Conservation (phyloP, 2,113 vertebrate species). For the Opisthocomus hoazin region DNA sequence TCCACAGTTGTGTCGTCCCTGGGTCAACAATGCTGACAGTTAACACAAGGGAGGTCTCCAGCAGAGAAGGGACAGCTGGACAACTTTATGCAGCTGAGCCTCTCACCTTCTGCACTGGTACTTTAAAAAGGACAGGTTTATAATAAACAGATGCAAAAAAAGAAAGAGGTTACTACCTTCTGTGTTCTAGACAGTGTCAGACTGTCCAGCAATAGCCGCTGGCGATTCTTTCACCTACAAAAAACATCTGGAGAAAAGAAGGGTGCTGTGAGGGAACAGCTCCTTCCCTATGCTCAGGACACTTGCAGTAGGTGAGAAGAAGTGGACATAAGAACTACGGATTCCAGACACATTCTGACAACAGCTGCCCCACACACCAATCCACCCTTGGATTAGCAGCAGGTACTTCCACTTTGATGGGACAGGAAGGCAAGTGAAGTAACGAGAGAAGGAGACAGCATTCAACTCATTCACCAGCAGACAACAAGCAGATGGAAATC, state of each 20-base stretch:
- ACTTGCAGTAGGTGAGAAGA: neutral
- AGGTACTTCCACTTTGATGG: neutral
- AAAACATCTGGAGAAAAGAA: neutral
- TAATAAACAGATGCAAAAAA: neutral
- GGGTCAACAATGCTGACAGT: neutral
- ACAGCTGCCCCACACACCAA: neutral
- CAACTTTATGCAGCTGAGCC: neutral
- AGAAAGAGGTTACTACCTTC: neutral
- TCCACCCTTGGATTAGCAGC: neutral
- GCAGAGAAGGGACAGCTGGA: neutral
- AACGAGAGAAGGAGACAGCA: neutral
- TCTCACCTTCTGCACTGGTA: neutral
- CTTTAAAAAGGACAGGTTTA: neutral
- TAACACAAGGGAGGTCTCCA: fast-evolving
- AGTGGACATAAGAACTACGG: neutral
- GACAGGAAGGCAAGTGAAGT: neutral
- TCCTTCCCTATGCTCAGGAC: neutral
- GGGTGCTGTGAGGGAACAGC: neutral
- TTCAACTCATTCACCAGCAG: neutral
- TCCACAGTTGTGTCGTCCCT: neutral
- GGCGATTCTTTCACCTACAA: neutral
- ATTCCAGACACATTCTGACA: neutral
- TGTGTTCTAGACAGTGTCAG: neutral
- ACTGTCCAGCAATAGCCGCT: neutral
- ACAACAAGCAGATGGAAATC: neutral